Percentiles rank a stretch among this genome's conserved stretches.
phyloP scores from a whole-genome alignment of 2,888 invertebrate genomes.

The Sipha maydis region DNA sequence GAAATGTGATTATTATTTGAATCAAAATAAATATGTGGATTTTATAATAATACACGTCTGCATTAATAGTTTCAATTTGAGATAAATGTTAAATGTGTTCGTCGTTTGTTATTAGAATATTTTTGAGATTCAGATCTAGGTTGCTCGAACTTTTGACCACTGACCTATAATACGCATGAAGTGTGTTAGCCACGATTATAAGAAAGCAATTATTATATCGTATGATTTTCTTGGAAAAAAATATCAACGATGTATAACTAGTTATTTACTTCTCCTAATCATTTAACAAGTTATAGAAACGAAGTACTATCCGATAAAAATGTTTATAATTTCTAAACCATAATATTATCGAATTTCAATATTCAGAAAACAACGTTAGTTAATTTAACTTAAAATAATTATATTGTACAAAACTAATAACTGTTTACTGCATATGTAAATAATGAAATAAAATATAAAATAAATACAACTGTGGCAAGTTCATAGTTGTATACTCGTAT shows the following conservation, averaged over 20 bases:
- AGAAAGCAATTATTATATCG: background rate
- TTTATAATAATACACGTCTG: no score
- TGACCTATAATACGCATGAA: background rate
- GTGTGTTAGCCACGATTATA: background rate
- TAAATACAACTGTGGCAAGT: background rate
- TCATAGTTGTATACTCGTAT: no score
- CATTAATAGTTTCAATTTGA: no score
- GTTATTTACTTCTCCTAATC: background rate
- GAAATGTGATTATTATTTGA: no score
- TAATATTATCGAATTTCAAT: background rate
- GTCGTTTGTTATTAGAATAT: no score
- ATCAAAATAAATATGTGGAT: no score
- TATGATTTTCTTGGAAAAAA: background rate
- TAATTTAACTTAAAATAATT: background rate
- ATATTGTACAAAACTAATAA: no score
- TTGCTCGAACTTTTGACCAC: background rate
- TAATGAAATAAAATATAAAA: background rate
- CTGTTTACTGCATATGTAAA: background rate
- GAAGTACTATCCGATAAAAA: background rate
- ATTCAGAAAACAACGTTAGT: background rate
- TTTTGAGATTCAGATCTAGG: no score
- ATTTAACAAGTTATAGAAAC: background rate
- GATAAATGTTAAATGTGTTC: no score
- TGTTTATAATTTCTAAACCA: background rate
- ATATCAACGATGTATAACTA: background rate